A percentile compares a stretch with the other conserved stretches of the same genome.
Conservation (phyloP, 1,140 invertebrate species). For the Bursaphelenchus mucronatus region DNA sequence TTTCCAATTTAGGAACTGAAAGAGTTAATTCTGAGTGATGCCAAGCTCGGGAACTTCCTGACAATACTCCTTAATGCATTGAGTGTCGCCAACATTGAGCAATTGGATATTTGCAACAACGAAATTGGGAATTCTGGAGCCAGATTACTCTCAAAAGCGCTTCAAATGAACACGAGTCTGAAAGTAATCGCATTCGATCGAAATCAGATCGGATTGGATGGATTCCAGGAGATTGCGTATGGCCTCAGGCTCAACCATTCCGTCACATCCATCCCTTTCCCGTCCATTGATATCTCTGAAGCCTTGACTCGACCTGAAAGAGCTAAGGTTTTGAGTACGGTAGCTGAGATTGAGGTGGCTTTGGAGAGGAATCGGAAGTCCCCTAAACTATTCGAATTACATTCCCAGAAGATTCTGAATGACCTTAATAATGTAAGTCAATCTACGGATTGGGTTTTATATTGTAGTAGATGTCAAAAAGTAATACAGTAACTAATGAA, state of each 20-base stretch:
- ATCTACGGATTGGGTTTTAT: not conserved
- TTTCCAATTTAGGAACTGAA: conserved; percentile 35
- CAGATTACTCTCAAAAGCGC: conserved; percentile 52
- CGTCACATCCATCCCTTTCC: conserved; percentile 40
- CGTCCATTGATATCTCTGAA: conserved; percentile 44
- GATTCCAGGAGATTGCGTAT: conserved; percentile 52
- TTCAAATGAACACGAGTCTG: conserved; percentile 54
- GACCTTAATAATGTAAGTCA: conserved; percentile 25
- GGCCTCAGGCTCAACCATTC: conserved; percentile 47
- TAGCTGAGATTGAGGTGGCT: conserved; percentile 33
- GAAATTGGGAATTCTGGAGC: conserved; percentile 52
- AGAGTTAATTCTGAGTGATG: conserved; percentile 53
- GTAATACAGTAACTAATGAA: conserved; percentile 5
- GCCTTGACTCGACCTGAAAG: conserved; percentile 38
- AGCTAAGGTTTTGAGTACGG: conserved; percentile 19
- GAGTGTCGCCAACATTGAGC: conserved; percentile 38
- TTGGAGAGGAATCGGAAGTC: conserved; percentile 36
- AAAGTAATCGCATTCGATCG: conserved; percentile 47
- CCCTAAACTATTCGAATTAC: conserved; percentile 16
- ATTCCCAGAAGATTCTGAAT: conserved; percentile 28
- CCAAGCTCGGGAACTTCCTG: conserved; percentile 42
- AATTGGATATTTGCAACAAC: conserved; percentile 56
- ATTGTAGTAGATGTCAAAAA: not conserved
- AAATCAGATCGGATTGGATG: conserved; percentile 56
- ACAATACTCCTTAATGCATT: conserved; percentile 54